Conservation (phyloP, 2,113 vertebrate genomes). For the Podilymbus podiceps region DNA sequence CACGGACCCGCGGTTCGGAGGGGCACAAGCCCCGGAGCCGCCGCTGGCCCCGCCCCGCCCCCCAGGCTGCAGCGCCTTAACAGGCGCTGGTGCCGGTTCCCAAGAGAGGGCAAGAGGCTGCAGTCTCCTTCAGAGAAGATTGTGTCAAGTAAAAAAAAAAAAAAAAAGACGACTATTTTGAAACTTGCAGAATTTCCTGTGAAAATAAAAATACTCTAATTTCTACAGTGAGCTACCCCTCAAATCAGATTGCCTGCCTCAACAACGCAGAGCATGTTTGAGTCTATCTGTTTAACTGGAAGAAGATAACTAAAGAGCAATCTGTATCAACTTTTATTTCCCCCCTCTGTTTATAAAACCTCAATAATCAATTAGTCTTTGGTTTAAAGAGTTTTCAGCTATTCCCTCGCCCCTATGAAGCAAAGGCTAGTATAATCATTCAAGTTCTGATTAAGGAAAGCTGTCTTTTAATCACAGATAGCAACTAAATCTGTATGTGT, state of each 20-base stretch:
- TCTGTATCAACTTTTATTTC: not conserved
- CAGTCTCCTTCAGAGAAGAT: not conserved
- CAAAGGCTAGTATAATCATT: not conserved
- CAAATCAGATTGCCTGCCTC: not conserved
- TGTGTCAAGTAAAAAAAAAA: not conserved
- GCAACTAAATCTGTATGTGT: not conserved
- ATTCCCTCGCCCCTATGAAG: not conserved
- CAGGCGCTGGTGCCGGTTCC: no score
- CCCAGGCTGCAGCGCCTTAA: no score
- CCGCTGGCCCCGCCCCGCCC: no score
- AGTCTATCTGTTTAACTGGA: not conserved
- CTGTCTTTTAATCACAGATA: not conserved
- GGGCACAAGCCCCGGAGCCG: no score
- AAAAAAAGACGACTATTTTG: fast-evolving
- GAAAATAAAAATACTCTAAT: not conserved
- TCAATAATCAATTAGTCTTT: not conserved
- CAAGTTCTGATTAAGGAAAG: not conserved
- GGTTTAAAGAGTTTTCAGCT: not conserved
- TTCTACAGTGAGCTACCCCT: not conserved
- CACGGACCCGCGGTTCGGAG: no score
- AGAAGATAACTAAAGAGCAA: not conserved
- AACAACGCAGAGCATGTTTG: fast-evolving
- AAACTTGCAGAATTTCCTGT: not conserved
- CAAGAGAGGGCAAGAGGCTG: no score
- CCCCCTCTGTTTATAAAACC: not conserved